Evolutionary conservation across 1,140 invertebrate genomes (phyloP).

Genomic region (Hycleus cichorii): DNA sequence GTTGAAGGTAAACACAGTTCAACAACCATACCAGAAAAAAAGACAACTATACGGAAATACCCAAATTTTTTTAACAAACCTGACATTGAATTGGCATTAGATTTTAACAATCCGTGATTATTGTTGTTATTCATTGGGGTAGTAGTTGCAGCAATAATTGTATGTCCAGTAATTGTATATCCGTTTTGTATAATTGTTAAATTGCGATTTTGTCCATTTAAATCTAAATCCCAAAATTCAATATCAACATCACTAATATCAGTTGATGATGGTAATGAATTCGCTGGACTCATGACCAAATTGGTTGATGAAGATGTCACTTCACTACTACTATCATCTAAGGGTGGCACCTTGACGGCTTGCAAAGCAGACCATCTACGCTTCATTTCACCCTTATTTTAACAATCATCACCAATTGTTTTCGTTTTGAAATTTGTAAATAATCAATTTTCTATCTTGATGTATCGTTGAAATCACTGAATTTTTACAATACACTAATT

Average conservation of each 20-base stretch:
- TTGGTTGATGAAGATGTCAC: constrained; percentile 61
- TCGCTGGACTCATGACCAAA: constrained; percentile 58
- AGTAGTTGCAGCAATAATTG: constrained; percentile 29
- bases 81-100: constrained; percentile 45
- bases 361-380: constrained; percentile 62
- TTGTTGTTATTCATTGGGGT: constrained; percentile 15
- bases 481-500: background rate
- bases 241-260: constrained; percentile 63
- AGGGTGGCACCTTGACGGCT: constrained; percentile 50
- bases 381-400: constrained; percentile 45
- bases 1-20: background rate
- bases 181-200: constrained; percentile 35
- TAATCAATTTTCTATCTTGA: constrained; percentile 6
- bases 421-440: background rate
- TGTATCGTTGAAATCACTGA: constrained; percentile 21
- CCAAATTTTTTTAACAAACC: constrained; percentile 26
- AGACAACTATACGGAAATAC: background rate
- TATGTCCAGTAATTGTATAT: constrained; percentile 34
- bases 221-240: constrained; percentile 67
- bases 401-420: no score
- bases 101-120: constrained; percentile 21
- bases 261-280: constrained; percentile 53
- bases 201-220: constrained; percentile 33
- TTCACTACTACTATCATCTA: constrained; percentile 65
- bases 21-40: background rate